A percentile compares a stretch with the other conserved stretches of the same genome.
Conservation (phyloP, 2,888 invertebrate species). For the Sericinus montela region DNA sequence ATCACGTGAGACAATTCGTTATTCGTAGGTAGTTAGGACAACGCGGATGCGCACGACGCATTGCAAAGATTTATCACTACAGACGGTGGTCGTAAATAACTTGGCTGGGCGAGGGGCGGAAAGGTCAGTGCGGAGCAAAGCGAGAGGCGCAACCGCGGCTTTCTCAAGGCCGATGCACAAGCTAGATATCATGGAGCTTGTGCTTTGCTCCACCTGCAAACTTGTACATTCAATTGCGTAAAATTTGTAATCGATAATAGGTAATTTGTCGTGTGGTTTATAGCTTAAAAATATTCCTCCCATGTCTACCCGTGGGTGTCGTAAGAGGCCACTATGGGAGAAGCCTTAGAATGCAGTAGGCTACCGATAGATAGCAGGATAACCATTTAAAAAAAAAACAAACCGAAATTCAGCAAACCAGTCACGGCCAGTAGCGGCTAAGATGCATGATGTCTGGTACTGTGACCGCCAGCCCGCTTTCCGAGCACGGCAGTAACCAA, state of each 20-base stretch:
- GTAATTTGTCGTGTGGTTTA: conserved; percentile 7
- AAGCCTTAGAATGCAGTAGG: no score
- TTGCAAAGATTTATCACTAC: conserved; percentile 59
- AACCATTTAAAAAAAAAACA: no score
- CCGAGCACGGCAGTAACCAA: no score
- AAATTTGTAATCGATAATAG: conserved; percentile 9
- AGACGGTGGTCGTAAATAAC: conserved; percentile 60
- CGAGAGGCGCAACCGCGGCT: conserved; percentile 45
- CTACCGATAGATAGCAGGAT: no score
- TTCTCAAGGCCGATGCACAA: conserved; percentile 66
- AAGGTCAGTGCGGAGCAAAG: conserved; percentile 37
- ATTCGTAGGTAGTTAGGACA: conserved; percentile 40
- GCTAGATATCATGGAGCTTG: conserved; percentile 45
- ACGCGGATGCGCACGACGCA: conserved; percentile 59
- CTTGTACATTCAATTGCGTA: conserved; percentile 8
- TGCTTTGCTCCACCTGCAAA: conserved; percentile 28
- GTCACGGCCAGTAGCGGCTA: no score
- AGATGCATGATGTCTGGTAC: no score
- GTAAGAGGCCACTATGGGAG: no score
- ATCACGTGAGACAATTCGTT: conserved; percentile 17
- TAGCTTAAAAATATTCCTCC: no score
- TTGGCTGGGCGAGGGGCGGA: conserved; percentile 47
- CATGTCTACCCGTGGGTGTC: no score
- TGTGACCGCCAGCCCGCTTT: no score
- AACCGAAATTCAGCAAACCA: no score